These are phyloP conservation scores for Drosophila pallidifrons DNA, from an alignment of 1,140 invertebrate genomes.

Conservation along the genomic window DNA sequence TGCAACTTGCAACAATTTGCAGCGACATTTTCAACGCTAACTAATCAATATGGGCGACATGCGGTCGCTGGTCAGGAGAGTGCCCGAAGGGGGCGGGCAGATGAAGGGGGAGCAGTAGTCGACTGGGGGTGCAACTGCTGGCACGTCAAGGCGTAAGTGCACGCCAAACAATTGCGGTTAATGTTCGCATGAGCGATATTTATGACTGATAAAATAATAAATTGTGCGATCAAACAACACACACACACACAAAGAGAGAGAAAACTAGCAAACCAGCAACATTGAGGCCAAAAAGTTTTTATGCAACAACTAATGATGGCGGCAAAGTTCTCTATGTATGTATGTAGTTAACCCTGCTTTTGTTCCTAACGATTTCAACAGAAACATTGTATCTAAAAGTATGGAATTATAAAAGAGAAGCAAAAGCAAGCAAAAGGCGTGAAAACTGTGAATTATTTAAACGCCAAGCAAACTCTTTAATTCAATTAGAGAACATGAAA, in stretches of 20 bases:
- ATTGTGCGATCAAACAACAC: slow-evolving; percentile 31
- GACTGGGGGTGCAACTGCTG: slow-evolving; percentile 31
- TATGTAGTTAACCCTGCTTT: not conserved
- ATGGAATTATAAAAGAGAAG: not conserved
- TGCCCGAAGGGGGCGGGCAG: too few relatives aligned
- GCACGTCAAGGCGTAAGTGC: slow-evolving; percentile 66
- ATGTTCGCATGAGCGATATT: slow-evolving; percentile 74
- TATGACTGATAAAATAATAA: slow-evolving; percentile 82
- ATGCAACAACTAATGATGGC: slow-evolving; percentile 34
- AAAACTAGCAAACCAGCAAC: slow-evolving; percentile 22
- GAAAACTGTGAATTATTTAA: not conserved
- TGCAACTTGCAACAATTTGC: slow-evolving; percentile 77
- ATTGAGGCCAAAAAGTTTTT: slow-evolving; percentile 27
- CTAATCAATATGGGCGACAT: slow-evolving; percentile 78
- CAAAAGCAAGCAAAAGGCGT: not conserved
- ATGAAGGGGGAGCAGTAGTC: slow-evolving; percentile 2
- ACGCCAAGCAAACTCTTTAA: not conserved
- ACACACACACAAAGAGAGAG: not conserved
- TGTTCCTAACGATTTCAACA: not conserved
- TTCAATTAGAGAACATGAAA: not conserved
- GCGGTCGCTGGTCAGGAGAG: slow-evolving; percentile 10
- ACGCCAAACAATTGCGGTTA: slow-evolving; percentile 79
- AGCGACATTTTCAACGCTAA: slow-evolving; percentile 75
- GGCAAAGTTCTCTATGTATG: not conserved
- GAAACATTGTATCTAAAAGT: not conserved